Evolutionary conservation across 1,140 invertebrate genomes (phyloP).

Genomic region (Temnothorax curvispinosus): DNA sequence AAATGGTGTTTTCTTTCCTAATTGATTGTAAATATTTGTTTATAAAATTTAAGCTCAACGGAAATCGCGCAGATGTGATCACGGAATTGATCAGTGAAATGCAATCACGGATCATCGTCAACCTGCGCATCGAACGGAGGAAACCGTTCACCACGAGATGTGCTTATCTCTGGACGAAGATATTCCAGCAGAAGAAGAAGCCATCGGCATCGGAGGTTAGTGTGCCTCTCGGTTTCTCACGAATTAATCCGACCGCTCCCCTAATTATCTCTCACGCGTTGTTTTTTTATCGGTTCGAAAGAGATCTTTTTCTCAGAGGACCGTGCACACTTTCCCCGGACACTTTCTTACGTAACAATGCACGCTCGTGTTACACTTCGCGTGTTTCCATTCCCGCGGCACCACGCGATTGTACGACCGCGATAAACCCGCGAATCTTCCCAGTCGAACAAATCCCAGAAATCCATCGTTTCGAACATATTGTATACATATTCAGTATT

Average conservation of each 20-base stretch:
- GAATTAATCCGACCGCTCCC: slow-evolving; percentile 34
- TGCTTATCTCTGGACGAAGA: slow-evolving; percentile 66
- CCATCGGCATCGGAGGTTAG: slow-evolving; percentile 81
- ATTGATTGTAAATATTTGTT: not conserved
- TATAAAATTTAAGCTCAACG: not conserved
- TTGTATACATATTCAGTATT: not conserved
- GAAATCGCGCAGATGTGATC: not conserved
- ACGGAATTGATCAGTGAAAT: not conserved
- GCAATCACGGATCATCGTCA: slow-evolving; percentile 57
- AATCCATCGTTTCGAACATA: slow-evolving; percentile 9
- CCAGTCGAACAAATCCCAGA: slow-evolving; percentile 6
- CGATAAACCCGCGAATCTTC: slow-evolving; percentile 40
- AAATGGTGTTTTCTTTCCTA: too few relatives aligned
- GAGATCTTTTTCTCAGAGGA: slow-evolving; percentile 24
- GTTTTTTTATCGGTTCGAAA: not conserved
- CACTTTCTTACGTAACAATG: slow-evolving; percentile 51
- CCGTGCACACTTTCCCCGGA: slow-evolving; percentile 36
- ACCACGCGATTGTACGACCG: not conserved
- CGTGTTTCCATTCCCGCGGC: slow-evolving; percentile 51
- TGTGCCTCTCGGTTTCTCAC: slow-evolving; percentile 39
- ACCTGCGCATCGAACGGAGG: not conserved
- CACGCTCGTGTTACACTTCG: slow-evolving; percentile 51
- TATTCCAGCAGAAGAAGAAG: slow-evolving; percentile 63
- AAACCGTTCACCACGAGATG: slow-evolving; percentile 17
- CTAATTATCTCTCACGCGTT: not conserved